Evolutionary conservation across 64 coral and sea anemone species (phyloP), one percentile per base, ranked within the genome.

Genomic region (Montipora sp.): DNA sequence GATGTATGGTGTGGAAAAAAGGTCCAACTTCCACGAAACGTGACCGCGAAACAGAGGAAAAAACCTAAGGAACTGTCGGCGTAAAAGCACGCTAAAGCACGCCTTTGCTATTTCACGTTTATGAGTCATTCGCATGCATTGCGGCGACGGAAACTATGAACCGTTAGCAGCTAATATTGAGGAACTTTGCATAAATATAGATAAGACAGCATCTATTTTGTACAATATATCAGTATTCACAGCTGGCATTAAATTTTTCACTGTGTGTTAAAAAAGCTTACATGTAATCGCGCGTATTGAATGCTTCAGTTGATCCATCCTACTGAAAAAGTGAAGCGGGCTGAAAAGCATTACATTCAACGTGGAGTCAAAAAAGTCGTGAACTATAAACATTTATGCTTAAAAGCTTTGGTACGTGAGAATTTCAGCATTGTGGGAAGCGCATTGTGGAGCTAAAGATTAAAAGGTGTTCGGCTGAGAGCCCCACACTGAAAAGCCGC

Each of bases 1-100:
- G 44, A 47, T 50, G 19, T 8, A 71, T 53, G 65, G 82, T 63
- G 82, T 85, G 82, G 61, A 71, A n/a, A 4, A 20, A 16, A 22
- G n/a, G 20, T 46, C 15, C 36, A 48, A 46, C 55, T 72, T 85
- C 65, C 18, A 21, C 24, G 60, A 85, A 71, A 85, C 82, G 82
- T 85, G 82, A 85, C 82, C 65, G 68, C 47, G 20, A 18, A 71
- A 36, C 22, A 71, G 20, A 16, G 44, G 71, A 72, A 11, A 15
- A 63, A 14, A 63, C 6, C 60, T 12, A 63, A 14, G 13, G 3
- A 12, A 4, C 3, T 15, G 13, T 63, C 60, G 2, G 8, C 9
- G 0, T 63, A 15, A 55, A 55, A 55, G 53, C 60, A 15, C 60
- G 60, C 13, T 63, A 63, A 12, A 7, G 65, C 82, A 85, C 82